phyloP scores from a whole-genome alignment of 2,888 invertebrate species.

The Dryobota labecula region DNA sequence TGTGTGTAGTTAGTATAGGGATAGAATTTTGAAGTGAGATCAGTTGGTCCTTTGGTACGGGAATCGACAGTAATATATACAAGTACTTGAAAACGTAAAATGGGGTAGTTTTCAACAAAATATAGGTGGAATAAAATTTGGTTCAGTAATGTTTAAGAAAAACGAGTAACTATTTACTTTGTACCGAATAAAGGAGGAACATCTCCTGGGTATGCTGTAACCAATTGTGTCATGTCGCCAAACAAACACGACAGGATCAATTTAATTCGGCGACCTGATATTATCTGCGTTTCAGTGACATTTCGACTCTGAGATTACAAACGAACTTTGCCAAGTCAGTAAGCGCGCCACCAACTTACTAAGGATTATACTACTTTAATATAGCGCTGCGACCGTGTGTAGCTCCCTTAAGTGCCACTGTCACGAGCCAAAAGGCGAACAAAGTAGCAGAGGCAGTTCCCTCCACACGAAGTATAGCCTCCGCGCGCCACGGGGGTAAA shows the following conservation, averaged over 20 bases:
- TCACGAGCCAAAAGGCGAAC: conserved; percentile 89
- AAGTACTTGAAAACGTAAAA: not conserved
- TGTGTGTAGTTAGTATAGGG: not conserved
- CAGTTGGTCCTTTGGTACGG: not conserved
- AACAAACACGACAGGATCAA: conserved; percentile 37
- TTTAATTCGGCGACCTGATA: conserved; percentile 53
- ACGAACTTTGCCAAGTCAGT: conserved; percentile 66
- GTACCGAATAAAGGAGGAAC: conserved; percentile 4
- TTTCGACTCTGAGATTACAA: conserved; percentile 64
- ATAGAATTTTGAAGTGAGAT: not conserved
- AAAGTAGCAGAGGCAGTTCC: conserved; percentile 84
- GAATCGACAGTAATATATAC: too few species aligned
- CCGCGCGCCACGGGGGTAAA: conserved; percentile 86
- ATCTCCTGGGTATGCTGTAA: conserved; percentile 28
- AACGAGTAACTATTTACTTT: not conserved
- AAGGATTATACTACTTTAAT: conserved; percentile 81
- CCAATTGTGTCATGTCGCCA: conserved; percentile 22
- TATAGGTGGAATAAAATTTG: not conserved
- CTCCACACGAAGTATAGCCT: conserved; percentile 82
- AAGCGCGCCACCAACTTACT: conserved; percentile 71
- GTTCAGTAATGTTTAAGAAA: not conserved
- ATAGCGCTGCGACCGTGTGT: conserved; percentile 81
- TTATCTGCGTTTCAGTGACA: conserved; percentile 61
- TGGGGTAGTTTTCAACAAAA: not conserved
- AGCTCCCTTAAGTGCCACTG: conserved; percentile 89